phyloP scores from a whole-genome alignment of 2,113 vertebrate species.

The Nothobranchius kuhntae region DNA sequence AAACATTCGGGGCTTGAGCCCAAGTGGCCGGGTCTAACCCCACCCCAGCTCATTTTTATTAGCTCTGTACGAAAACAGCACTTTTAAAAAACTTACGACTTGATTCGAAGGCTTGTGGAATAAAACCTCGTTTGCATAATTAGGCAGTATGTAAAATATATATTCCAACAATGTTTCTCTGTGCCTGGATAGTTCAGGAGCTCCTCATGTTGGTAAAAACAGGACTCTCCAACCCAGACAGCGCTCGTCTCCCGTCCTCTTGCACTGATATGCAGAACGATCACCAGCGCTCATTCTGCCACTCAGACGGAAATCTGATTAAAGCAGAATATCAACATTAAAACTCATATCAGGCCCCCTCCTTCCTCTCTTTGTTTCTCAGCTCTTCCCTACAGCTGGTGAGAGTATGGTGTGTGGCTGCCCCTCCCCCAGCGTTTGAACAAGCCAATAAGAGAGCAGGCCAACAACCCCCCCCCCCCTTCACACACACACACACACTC shows the following conservation, averaged over 20 bases:
- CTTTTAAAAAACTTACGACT: no score
- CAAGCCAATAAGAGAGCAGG: conserved; percentile 77
- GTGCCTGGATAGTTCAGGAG: conserved; percentile 56
- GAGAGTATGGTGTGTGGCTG: conserved; percentile 72
- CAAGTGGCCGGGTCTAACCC: no score
- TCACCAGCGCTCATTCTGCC: conserved; percentile 68
- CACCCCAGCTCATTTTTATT: no score
- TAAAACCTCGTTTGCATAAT: no score
- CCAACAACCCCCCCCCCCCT: conserved; percentile 64
- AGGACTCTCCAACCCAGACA: conserved; percentile 50
- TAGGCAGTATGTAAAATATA: no score
- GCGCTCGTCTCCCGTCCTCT: conserved; percentile 44
- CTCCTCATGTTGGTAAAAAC: conserved; percentile 39
- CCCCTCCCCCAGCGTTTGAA: conserved; percentile 81
- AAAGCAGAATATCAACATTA: conserved; percentile 78
- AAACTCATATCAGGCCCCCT: conserved; percentile 61
- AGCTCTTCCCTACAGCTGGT: conserved; percentile 79
- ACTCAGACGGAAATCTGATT: conserved; percentile 78
- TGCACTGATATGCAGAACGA: conserved; percentile 48
- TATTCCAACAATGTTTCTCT: neutral
- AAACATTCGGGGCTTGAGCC: no score
- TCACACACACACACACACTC: conserved; percentile 2
- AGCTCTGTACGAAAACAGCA: no score
- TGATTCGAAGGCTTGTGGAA: no score
- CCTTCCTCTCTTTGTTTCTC: conserved; percentile 69